Evolutionary conservation across 2,888 invertebrate species (phyloP).

Genomic region (Tromatobia lineatoria): DNA sequence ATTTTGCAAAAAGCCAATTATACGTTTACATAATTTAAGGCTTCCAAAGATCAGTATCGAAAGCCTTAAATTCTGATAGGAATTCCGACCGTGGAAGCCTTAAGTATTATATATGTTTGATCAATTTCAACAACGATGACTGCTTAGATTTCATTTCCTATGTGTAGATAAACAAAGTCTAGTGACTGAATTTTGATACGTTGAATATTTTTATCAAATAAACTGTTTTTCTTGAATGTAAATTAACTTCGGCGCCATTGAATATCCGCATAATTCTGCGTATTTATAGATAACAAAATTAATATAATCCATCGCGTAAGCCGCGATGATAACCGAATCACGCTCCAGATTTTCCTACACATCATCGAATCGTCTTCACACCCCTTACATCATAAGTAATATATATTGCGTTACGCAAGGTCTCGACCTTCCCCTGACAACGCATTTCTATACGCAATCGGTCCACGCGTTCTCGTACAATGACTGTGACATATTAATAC

Average conservation of each 20-base stretch:
- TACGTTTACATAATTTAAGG: too few relatives aligned
- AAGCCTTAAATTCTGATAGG: too few relatives aligned
- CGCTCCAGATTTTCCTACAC: constrained; percentile 57
- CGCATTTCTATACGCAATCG: constrained; percentile 48
- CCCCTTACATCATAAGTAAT: constrained; percentile 69
- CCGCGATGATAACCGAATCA: constrained; percentile 51
- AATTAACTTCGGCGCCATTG: background rate
- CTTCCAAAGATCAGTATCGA: too few relatives aligned
- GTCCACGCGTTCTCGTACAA: background rate
- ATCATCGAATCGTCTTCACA: constrained; percentile 62
- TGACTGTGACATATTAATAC: background rate
- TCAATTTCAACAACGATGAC: too few relatives aligned
- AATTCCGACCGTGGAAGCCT: too few relatives aligned
- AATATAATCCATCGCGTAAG: constrained; percentile 14
- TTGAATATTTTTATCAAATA: background rate
- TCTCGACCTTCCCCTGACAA: constrained; percentile 69
- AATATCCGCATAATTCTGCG: background rate
- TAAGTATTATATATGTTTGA: too few relatives aligned
- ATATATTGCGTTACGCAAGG: constrained; percentile 70
- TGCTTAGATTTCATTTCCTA: too few relatives aligned
- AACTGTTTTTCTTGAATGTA: background rate
- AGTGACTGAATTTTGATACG: too few relatives aligned
- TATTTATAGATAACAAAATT: constrained; percentile 18
- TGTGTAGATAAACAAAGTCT: too few relatives aligned
- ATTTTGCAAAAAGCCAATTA: too few relatives aligned